Evolutionary conservation across 2,888 invertebrate species (phyloP), one percentile per base, ranked within the genome.

Genomic region (Hecatera dysodea): DNA sequence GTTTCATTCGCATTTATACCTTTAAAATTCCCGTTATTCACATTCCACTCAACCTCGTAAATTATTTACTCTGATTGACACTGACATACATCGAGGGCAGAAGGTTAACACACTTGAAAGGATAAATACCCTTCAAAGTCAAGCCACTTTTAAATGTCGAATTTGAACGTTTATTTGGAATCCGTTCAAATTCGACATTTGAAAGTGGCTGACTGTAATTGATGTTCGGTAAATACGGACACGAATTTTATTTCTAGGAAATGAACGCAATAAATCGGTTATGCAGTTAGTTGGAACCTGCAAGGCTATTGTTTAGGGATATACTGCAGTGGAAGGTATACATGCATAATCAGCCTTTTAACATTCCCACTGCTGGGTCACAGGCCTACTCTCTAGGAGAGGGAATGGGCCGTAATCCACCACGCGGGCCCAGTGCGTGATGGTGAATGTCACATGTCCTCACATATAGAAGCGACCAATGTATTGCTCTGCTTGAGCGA

Each of bases 131-230:
- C 8, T 42, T 52, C 52, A 67, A 42, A 52, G 11, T 42, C n/a
- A n/a, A n/a, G n/a, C n/a, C n/a, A n/a, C n/a, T n/a, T n/a, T n/a
- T n/a, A n/a, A n/a, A n/a, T n/a, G n/a, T n/a, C n/a, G n/a, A n/a
- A n/a, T n/a, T n/a, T n/a, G n/a, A n/a, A n/a, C n/a, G n/a, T n/a
- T n/a, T n/a, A n/a, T n/a, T 24, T 2, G 7, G 39, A 39, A 67
- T 6, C 39, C 24, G 17, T 24, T 29, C 8, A 67, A 29, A 42
- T 19, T 67, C 0, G 67, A 67, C 67, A 67, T 22, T 39, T 67
- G 12, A 42, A 19, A 33, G 24, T 50, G 15, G 15, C 15, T 50
- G 39, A 22, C 19, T 22, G 22, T 67, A 39, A 66, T 50, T 19
- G 39, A 50, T 39, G 15, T 50, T 50, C 7, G 4, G 29, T 50